Evolutionary conservation across 2,888 invertebrate genomes (phyloP), one percentile per base, ranked within the genome.

Genomic region (Catocala sponsa): DNA sequence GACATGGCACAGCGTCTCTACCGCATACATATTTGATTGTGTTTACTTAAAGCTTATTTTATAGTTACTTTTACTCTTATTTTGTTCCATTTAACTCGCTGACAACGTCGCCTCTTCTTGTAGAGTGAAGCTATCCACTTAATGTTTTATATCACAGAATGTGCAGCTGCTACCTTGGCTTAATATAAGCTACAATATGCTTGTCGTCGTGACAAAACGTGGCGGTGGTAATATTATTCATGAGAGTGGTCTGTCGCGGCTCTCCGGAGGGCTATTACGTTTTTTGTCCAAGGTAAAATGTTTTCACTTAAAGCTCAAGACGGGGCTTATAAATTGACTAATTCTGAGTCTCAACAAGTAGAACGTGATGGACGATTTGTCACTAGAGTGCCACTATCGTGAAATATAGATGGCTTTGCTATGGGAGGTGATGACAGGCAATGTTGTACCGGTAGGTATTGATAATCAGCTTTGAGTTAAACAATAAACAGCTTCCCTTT

Each of bases 21-120:
- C 15, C 25, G 44, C 58, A 60, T 73, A 47, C 68, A 74, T 73
- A 74, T 65, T 73, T 74, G 46, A 74, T 73, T 44, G 46, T 43
- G 63, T 64, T 65, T 60, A 59, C 63, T 61, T 55, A 59, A 51
- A 60, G 62, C 46, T 59, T 72, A 66, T 56, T 73, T 68, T 55
- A 49, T 57, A 59, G 52, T 62, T 59, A 62, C 48, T 53, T 65
- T 62, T 55, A 38, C 54, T 55, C 49, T 59, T 70, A 61, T 68
- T 72, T 59, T 47, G 48, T 64, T 61, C 57, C 38, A 4, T 59
- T 49, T 46, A 44, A 38, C 43, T 6, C 43, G 61, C 43, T 38
- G 46, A 32, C 55, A 64, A 44, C 25, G 46, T 54, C 43, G 43
- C 25, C 33, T 48, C 48, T 10, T 42, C 33, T 54, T 47, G 54